phyloP scores from a whole-genome alignment of 30 jellyfish, hydroid and myxozoan genomes.

The Hydractinia symbiolongicarpus region DNA sequence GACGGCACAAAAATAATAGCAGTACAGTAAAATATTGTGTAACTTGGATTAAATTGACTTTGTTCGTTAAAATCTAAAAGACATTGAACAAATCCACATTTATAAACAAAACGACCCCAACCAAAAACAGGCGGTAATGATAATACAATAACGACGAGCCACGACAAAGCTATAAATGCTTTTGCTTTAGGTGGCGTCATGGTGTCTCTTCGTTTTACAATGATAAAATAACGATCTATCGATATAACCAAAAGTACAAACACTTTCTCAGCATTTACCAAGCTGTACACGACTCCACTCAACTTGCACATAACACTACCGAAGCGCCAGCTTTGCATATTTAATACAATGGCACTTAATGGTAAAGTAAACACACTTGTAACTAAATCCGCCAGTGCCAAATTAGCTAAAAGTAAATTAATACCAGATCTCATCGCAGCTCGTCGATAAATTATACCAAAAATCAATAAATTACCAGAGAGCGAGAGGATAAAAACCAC shows the following conservation, averaged over 20 bases:
- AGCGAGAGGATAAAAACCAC: constrained; percentile 48
- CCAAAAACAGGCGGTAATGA: constrained; percentile 69
- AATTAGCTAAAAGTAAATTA: constrained; percentile 76
- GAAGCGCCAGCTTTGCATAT: constrained; percentile 34
- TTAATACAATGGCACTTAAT: constrained; percentile 43
- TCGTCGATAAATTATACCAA: constrained; percentile 72
- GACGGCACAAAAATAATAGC: constrained; percentile 50
- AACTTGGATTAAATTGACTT: not conserved
- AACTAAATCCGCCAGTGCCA: constrained; percentile 75
- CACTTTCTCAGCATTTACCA: constrained; percentile 69
- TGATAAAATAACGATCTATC: constrained; percentile 75
- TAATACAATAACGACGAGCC: constrained; percentile 55
- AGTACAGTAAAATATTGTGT: constrained; percentile 6
- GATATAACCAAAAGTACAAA: constrained; percentile 61
- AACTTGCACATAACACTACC: constrained; percentile 41
- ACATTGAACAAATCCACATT: constrained; percentile 61
- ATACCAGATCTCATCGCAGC: constrained; percentile 97
- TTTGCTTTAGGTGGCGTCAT: constrained; percentile 74
- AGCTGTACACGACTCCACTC: constrained; percentile 52
- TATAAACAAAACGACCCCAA: constrained; percentile 44
- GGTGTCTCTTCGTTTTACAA: constrained; percentile 76
- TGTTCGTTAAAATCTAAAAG: constrained; percentile 11
- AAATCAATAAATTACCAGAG: constrained; percentile 69
- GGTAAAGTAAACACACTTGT: constrained; percentile 58
- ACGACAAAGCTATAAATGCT: constrained; percentile 36